Evolutionary conservation across 2,888 invertebrate genomes (phyloP).

Genomic region (Harmothoe impar): DNA sequence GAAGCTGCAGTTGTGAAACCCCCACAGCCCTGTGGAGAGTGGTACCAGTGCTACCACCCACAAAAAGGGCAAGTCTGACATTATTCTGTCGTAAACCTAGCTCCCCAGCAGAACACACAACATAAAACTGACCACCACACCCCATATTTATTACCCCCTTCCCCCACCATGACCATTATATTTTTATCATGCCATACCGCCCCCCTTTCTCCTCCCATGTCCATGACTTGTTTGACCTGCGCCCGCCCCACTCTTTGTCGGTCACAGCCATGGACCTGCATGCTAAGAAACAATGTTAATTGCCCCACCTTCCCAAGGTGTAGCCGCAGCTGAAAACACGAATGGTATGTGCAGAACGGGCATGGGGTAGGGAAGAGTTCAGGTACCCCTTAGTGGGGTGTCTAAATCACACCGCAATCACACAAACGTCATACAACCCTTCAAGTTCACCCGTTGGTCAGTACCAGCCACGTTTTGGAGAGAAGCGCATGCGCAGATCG

Average conservation of each 20-base stretch:
- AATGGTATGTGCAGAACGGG: not conserved
- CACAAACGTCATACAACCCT: not conserved
- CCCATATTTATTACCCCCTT: not conserved
- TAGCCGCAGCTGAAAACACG: not conserved
- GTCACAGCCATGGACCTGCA: not conserved
- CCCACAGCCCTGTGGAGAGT: too few species aligned
- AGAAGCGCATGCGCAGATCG: not conserved
- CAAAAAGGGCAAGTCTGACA: too few species aligned
- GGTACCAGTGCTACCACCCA: too few species aligned
- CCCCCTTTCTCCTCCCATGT: not conserved
- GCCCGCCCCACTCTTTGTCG: conserved; percentile 16
- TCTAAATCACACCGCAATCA: not conserved
- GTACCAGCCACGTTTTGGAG: not conserved
- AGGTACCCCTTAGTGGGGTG: not conserved
- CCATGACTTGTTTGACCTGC: not conserved
- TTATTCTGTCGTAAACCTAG: too few species aligned
- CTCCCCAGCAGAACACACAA: not conserved
- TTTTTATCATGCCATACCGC: not conserved
- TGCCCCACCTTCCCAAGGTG: not conserved
- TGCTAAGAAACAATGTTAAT: conserved; percentile 33
- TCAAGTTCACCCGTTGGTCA: not conserved
- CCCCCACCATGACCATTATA: not conserved
- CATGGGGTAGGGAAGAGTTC: not conserved
- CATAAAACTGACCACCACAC: conserved; percentile 16
- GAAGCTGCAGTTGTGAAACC: too few species aligned